Base-by-base conservation (phyloP, 1,140 invertebrate species). In the Camponotus pennsylvanicus region DNA sequence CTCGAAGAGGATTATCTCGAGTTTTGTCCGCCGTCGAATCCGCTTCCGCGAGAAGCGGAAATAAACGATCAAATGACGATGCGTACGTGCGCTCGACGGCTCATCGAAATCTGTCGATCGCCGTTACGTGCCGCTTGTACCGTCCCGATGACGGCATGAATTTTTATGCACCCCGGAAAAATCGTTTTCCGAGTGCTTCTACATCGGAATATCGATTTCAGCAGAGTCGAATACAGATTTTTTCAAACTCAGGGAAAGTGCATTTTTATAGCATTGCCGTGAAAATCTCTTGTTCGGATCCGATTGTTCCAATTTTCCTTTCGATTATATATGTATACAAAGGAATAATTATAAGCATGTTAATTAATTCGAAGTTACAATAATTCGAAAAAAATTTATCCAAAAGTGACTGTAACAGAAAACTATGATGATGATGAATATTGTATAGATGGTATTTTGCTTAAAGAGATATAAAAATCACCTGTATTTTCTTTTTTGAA, bases 1-100 rank as follows among this genome's bases (percentile, higher is more conserved):
- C 49, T 63, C 69, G 67, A 73, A 73, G 67, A 52, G 42, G 79
- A 73, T 83, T 83, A 73, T 73, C 69, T 49, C 79, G 79, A 49
- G 37, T 27, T 55, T 73, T 18, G 67, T 80, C 40, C 59, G 75
- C 59, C 37, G 75, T 86, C 88, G 77, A 91, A 91, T 89, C 85
- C 63, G 61, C 88, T 66, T 77, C 57, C 82, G 84, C 89, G 79
- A 89, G 89, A 63, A 90, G 89, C 84, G 55, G 55, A 83, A 63
- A 83, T 83, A 83, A 83, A 83, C 79, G 79, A 83, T 83, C 69
- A 57, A 73, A 52, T 55, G 69, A 52, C 45, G 67, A 57, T 57
- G 79, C 69, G 79, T 83, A 83, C 79, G 79, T 83, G 79, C 37
- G 55, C 57, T 55, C 21, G 42, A 34, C 77, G 49, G 21, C 67